Evolutionary conservation across 2,797 vertebrate genomes (phyloP).

Genomic region (Microctenopoma steveboyesi): DNA sequence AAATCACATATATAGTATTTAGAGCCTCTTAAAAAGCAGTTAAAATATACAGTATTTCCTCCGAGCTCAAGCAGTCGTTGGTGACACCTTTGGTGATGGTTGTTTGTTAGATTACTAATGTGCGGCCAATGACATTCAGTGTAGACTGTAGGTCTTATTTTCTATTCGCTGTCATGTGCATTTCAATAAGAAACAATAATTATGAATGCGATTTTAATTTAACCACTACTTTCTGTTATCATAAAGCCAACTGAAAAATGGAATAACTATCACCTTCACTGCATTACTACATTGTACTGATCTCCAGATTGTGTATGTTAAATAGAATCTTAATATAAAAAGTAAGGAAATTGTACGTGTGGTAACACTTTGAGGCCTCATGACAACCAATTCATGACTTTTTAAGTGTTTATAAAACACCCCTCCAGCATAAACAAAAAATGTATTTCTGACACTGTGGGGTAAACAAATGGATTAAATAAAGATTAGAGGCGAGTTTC

Average conservation of each 20-base stretch:
- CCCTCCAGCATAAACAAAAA: conserved; percentile 14
- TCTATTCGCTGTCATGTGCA: background rate
- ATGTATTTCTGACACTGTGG: conserved; percentile 4
- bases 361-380: conserved; percentile 28
- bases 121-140: background rate
- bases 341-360: background rate
- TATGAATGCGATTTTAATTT: background rate
- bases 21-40: background rate
- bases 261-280: background rate
- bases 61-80: background rate
- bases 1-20: background rate
- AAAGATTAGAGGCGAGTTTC: conserved; percentile 1
- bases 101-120: background rate
- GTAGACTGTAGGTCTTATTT: background rate
- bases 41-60: background rate
- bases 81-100: background rate
- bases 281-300: background rate
- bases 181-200: background rate
- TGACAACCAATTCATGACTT: conserved; percentile 17
- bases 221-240: background rate
- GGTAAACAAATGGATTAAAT: conserved; percentile 28
- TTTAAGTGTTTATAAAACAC: conserved; percentile 20
- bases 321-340: background rate
- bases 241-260: background rate
- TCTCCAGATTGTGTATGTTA: background rate